Base-by-base conservation (phyloP, 2,113 vertebrate genomes). In the Chionomys nivalis region DNA sequence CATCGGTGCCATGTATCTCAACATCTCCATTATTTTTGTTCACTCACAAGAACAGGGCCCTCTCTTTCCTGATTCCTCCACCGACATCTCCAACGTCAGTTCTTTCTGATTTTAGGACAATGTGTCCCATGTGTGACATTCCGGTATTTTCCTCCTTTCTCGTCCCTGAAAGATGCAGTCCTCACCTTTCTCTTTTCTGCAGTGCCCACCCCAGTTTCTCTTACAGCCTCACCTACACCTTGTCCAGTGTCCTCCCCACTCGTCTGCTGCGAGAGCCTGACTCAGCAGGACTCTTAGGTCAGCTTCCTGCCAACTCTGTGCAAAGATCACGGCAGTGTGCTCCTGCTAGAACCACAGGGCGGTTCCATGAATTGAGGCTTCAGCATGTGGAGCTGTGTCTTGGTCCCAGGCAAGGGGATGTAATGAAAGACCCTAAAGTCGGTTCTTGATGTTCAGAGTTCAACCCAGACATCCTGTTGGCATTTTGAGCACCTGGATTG, bases 41-140 rank as follows among this genome's bases (percentile, higher is more conserved):
- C 7, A 12, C 4, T 4, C 1, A 11, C 12, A 36, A 13, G 14
- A 26, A 44, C 1, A 65, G 28, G 7, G 3, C 26, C 19, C 55
- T 75, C 77, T 47, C 42, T 47, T 58, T n/a, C 19, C 83, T 14
- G 28, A 11, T 17, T 31, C 14, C 66, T 33, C 7, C 5, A 31
- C 42, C 24, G 16, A 14, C 0, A 7, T 55, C 24, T 70, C 65
- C 7, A 16, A 65, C n/a, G 31, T 42, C 44, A 66, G 13, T 36
- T 65, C 68, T 95, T 87, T 31, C 85, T 42, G 6, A 42, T 21
- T 66, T 87, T 31, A 58, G 47, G 36, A 75, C 24, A 47, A 11
- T 31, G 28, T 55, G 31, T 65, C 55, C 39, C 33, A 39, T 49
- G 6, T 79, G 49, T 33, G 31, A n/a, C 52, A 70, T 49, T 47